phyloP scores from a whole-genome alignment of 2,113 vertebrate species.

The Myodes glareolus region DNA sequence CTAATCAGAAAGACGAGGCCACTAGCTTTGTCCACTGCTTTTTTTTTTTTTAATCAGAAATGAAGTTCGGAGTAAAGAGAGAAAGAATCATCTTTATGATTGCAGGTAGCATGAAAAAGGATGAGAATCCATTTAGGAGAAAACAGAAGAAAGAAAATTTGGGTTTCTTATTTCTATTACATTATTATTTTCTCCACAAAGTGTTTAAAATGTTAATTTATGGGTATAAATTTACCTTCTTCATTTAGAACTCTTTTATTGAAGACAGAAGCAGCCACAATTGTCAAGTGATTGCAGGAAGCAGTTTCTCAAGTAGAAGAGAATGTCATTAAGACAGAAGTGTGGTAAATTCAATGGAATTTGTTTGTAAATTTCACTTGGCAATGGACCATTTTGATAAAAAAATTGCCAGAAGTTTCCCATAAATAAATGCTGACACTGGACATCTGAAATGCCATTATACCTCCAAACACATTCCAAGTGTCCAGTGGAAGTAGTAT shows the following conservation, averaged over 20 bases:
- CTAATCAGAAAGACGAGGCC: background rate
- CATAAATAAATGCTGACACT: slow-evolving; percentile 52
- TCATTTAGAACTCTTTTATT: slow-evolving; percentile 57
- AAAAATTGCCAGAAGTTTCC: slow-evolving; percentile 16
- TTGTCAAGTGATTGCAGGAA: slow-evolving; percentile 60
- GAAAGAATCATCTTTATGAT: background rate
- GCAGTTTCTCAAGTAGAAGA: slow-evolving; percentile 67
- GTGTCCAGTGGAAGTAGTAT: slow-evolving; percentile 10
- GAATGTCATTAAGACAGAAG: slow-evolving; percentile 66
- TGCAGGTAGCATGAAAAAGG: background rate
- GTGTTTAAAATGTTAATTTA: slow-evolving; percentile 52
- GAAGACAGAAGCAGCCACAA: slow-evolving; percentile 17
- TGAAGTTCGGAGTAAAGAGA: background rate
- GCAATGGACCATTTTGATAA: slow-evolving; percentile 48
- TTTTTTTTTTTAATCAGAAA: background rate
- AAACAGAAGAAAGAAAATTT: background rate
- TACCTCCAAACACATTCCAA: slow-evolving; percentile 37
- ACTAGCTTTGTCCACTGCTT: background rate
- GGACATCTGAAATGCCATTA: slow-evolving; percentile 25
- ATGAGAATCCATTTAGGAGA: background rate
- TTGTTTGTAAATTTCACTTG: slow-evolving; percentile 75
- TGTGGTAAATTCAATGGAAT: slow-evolving; percentile 62
- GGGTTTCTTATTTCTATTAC: background rate
- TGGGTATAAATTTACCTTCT: slow-evolving; percentile 50
- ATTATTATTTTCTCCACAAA: slow-evolving; percentile 35